Percentiles rank a stretch among this genome's conserved stretches.
These are phyloP conservation scores for Amphibalanus amphitrite DNA, from an alignment of 1,140 invertebrate genomes.

Conservation along the genomic window DNA sequence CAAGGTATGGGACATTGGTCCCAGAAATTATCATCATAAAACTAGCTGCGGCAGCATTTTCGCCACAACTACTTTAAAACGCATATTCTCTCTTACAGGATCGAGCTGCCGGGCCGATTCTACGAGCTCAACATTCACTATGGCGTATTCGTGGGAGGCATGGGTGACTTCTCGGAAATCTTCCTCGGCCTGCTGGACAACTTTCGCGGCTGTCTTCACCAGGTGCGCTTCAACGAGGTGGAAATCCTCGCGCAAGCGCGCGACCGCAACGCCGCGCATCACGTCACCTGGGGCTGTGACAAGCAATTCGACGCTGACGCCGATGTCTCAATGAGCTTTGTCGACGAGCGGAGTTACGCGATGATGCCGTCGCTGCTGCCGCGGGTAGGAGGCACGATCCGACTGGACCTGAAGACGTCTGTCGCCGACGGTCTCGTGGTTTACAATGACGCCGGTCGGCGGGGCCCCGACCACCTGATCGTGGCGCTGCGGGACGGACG, in stretches of 20 bases:
- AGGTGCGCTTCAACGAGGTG: conserved; percentile 32
- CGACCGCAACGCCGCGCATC: conserved; percentile 36
- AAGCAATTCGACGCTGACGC: conserved; percentile 70
- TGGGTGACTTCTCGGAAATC: conserved; percentile 69
- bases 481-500: conserved; percentile 25
- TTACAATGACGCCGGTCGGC: conserved; percentile 34
- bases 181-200: conserved; percentile 75
- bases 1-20: too few species aligned
- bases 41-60: too few species aligned
- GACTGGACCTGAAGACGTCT: conserved; percentile 66
- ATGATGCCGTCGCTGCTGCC: conserved; percentile 26
- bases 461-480: conserved; percentile 11
- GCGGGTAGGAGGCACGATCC: conserved; percentile 25
- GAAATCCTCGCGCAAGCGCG: conserved; percentile 44
- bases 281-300: conserved; percentile 77
- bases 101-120: conserved; percentile 31
- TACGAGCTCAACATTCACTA: conserved; percentile 84
- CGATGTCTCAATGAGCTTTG: conserved; percentile 64
- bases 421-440: conserved; percentile 57
- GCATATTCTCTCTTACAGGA: conserved; percentile 9
- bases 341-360: conserved; percentile 32
- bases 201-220: conserved; percentile 75
- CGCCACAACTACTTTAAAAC: too few species aligned
- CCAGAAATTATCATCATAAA: too few species aligned
- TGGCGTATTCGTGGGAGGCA: conserved; percentile 76